Evolutionary conservation across 2,113 vertebrate genomes (phyloP).

Genomic region (Scophthalmus maximus): DNA sequence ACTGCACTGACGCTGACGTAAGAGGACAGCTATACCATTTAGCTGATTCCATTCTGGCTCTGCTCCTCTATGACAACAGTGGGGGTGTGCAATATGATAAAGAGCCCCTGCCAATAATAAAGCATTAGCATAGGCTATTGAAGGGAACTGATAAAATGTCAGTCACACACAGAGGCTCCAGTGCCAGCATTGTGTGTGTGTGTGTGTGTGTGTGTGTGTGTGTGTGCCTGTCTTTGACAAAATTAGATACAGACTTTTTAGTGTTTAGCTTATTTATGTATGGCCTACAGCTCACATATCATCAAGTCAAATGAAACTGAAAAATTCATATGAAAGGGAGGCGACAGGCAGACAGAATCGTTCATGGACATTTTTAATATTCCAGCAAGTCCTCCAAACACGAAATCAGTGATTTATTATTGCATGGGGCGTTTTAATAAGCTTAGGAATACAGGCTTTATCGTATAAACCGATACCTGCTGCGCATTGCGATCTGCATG

Average conservation of each 20-base stretch:
- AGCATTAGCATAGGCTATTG: constrained; percentile 62
- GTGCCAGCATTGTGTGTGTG: constrained; percentile 17
- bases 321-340: neutral
- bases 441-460: neutral
- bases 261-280: too few relatives aligned
- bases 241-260: too few relatives aligned
- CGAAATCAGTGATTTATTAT: neutral
- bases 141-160: constrained; percentile 69
- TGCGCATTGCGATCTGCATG: neutral
- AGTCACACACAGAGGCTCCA: constrained; percentile 49
- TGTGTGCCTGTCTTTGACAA: neutral
- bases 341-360: too few relatives aligned
- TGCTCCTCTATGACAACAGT: constrained; percentile 37
- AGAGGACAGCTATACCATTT: constrained; percentile 32
- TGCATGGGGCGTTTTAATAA: neutral
- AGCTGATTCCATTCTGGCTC: constrained; percentile 49
- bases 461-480: neutral
- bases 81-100: constrained; percentile 43
- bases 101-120: constrained; percentile 54
- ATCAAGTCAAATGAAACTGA: neutral
- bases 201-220: constrained; percentile 1
- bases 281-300: too few relatives aligned
- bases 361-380: too few relatives aligned
- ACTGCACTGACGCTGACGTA: constrained; percentile 1
- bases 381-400: too few relatives aligned